Percentiles rank a stretch among this genome's conserved stretches.
Evolutionary conservation across 2,888 invertebrate genomes (phyloP).

Genomic region (Biston betularia): DNA sequence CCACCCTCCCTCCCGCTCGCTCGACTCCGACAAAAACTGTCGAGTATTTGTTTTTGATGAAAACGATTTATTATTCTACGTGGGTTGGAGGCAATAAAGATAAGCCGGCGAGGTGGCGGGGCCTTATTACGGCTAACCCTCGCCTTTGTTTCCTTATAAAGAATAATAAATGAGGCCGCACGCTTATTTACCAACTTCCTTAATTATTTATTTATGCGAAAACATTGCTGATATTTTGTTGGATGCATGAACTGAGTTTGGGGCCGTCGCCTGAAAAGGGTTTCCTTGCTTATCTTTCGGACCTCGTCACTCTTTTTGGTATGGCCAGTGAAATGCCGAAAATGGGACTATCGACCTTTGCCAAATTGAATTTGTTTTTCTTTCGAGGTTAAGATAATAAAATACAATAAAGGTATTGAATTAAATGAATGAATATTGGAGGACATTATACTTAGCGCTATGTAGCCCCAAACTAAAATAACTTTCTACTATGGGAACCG

Average conservation of each 20-base stretch:
- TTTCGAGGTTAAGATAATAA: neutral
- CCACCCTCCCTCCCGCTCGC: slow-evolving; percentile 84
- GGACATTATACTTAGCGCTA: too few relatives aligned
- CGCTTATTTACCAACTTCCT: slow-evolving; percentile 85
- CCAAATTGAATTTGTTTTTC: slow-evolving; percentile 25
- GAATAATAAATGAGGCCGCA: slow-evolving; percentile 86
- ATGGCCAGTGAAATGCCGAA: slow-evolving; percentile 31
- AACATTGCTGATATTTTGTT: slow-evolving; percentile 81
- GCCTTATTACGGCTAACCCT: slow-evolving; percentile 87
- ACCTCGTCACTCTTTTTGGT: slow-evolving; percentile 31
- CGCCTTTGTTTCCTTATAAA: slow-evolving; percentile 87
- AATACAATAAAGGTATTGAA: too few relatives aligned
- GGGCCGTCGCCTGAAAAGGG: slow-evolving; percentile 49
- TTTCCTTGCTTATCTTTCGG: slow-evolving; percentile 44
- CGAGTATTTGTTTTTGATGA: slow-evolving; percentile 87
- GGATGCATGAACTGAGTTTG: slow-evolving; percentile 63
- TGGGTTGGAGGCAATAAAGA: slow-evolving; percentile 87
- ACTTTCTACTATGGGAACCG: too few relatives aligned
- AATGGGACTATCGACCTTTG: slow-evolving; percentile 36
- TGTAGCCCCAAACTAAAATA: too few relatives aligned
- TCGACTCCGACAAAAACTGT: slow-evolving; percentile 86
- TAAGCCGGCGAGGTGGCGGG: slow-evolving; percentile 86
- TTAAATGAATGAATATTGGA: too few relatives aligned
- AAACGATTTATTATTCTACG: slow-evolving; percentile 87
- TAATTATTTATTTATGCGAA: slow-evolving; percentile 85